A percentile compares a stretch with the other conserved stretches of the same genome.
Evolutionary conservation across 1,140 invertebrate genomes (phyloP).

Genomic region (Hormaphis cornu): DNA sequence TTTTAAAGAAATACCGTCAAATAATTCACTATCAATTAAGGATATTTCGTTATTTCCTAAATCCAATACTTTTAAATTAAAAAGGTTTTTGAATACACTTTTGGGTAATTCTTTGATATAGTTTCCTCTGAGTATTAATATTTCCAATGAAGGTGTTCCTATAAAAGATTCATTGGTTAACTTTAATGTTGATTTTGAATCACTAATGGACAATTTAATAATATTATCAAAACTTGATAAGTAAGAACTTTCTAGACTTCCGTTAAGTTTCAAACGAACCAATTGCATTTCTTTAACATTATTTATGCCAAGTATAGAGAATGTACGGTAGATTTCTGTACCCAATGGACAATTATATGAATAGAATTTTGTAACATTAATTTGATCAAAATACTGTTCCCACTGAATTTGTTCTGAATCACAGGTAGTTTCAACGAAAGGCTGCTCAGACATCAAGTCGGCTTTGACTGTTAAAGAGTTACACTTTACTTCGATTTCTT

Average conservation of each 20-base stretch:
- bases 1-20: conserved; percentile 12
- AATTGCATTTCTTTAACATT: not conserved
- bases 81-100: not conserved
- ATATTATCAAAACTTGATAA: not conserved
- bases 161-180: conserved; percentile 15
- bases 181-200: not conserved
- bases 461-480: not conserved
- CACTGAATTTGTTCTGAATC: not conserved
- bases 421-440: not conserved
- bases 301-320: not conserved
- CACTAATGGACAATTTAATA: not conserved
- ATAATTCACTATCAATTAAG: not conserved
- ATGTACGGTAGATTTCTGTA: not conserved
- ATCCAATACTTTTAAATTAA: conserved; percentile 2
- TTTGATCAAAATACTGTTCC: not conserved
- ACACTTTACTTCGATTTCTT: conserved; percentile 8
- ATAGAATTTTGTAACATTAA: not conserved
- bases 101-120: not conserved
- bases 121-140: not conserved
- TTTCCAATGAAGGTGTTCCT: not conserved
- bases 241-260: not conserved
- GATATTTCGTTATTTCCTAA: conserved; percentile 14
- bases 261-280: not conserved
- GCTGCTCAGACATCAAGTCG: not conserved
- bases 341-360: not conserved